Base-by-base conservation (phyloP, 1,140 invertebrate genomes). In the Drosophila bipectinata region DNA sequence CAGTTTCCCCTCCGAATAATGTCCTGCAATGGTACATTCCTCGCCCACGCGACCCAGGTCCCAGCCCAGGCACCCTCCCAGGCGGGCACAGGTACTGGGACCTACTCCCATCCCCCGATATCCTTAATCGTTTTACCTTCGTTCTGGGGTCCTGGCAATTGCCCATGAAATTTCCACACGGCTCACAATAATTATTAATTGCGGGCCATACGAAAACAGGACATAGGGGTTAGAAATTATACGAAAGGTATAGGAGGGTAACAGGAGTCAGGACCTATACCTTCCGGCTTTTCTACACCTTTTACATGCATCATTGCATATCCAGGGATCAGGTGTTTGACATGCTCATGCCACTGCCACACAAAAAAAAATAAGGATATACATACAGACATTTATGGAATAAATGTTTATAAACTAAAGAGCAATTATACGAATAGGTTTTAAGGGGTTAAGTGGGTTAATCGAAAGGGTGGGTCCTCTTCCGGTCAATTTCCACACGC, bases 281-380 rank as follows among this genome's bases (percentile, higher is more conserved):
- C 78, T 87, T 88, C 83, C 83, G 83, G 75, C 76, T 71, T 88
- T 89, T 89, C 72, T 84, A 89, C 84, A 89, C 84, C 84, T 89
- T 89, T 89, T 84, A 89, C 80, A 89, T 72, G 84, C 80, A 78
- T 80, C 54, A 89, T 78, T 89, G 84, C 76, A 77, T 74, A 66
- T 44, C 54, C 24, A 59, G 81, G 81, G 73, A 89, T 89, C 84
- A 89, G 84, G 84, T 89, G 84, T 90, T 89, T 90, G 79, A 90
- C 84, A 69, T 71, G 59, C 59, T 26, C 64, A 57, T 57, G 63
- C 55, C 55, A 48, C 37, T 73, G 26, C 41, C n/a, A 44, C 41
- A 44, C 1, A n/a, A 2, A 41, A 9, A 41, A 44, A 44, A 15
- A n/a, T n/a, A 44, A 44, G 41, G 41, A 44, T 15, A 44, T 10